phyloP scores from a whole-genome alignment of 2,797 vertebrate genomes.

The Arctocebus calabarensis region DNA sequence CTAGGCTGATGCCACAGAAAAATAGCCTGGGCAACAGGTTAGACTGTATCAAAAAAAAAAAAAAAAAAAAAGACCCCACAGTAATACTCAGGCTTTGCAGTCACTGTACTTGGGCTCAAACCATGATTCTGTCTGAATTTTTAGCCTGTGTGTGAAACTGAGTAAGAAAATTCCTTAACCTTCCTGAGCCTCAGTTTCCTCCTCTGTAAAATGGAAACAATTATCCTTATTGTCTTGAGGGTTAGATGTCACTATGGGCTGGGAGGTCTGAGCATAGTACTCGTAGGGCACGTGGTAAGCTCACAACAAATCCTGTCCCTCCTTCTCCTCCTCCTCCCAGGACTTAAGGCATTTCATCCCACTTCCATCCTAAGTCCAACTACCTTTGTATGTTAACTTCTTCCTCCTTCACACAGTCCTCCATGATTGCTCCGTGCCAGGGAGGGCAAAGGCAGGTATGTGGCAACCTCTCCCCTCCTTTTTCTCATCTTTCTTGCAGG shows the following conservation, averaged over 20 bases:
- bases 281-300: background rate
- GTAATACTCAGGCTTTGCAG: background rate
- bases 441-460: background rate
- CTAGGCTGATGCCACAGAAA: too few species aligned
- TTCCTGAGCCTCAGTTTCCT: background rate
- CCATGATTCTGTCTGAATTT: background rate
- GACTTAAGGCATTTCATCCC: background rate
- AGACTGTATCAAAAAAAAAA: too few species aligned
- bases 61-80: background rate
- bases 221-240: background rate
- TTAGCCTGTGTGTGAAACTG: background rate
- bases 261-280: background rate
- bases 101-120: background rate
- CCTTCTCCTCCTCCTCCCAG: background rate
- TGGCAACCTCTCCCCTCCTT: too few species aligned
- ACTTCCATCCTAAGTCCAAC: background rate
- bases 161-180: background rate
- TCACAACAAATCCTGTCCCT: background rate
- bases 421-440: background rate
- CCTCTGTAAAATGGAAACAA: background rate
- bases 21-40: too few species aligned
- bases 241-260: background rate
- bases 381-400: background rate
- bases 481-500: background rate
- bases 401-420: background rate